A percentile compares a stretch with the other conserved stretches of the same genome.
These are phyloP conservation scores for Cyclina sinensis DNA, from an alignment of 1,140 invertebrate species.

Conservation along the genomic window DNA sequence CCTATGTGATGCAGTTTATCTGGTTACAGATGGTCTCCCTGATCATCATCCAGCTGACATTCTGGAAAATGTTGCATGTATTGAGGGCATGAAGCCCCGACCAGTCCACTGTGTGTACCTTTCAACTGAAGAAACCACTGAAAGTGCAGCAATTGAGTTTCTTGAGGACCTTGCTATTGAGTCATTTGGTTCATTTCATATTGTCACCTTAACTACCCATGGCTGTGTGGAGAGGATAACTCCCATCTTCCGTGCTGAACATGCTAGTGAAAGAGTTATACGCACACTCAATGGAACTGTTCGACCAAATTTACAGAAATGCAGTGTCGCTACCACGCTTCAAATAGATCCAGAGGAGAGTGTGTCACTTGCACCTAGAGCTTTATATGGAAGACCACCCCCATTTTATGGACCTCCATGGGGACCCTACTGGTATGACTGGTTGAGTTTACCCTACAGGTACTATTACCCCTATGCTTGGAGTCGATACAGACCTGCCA, in stretches of 20 bases:
- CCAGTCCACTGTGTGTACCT: conserved; percentile 86
- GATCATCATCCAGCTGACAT: conserved; percentile 85
- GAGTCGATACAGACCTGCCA: conserved; percentile 83
- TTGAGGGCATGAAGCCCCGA: conserved; percentile 72
- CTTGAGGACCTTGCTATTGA: conserved; percentile 85
- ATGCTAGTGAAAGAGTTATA: conserved; percentile 80
- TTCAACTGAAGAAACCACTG: conserved; percentile 77
- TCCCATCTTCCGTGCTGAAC: conserved; percentile 82
- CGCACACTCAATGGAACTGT: conserved; percentile 81
- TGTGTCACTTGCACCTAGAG: conserved; percentile 72
- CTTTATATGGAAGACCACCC: conserved; percentile 41
- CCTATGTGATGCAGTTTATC: conserved; percentile 84
- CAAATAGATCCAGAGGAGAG: conserved; percentile 79
- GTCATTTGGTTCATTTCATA: conserved; percentile 85
- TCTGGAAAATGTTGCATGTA: conserved; percentile 81
- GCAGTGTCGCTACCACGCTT: conserved; percentile 83
- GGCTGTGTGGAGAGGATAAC: conserved; percentile 84
- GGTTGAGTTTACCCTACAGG: conserved; percentile 70
- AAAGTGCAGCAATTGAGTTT: conserved; percentile 83
- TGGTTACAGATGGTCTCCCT: conserved; percentile 86
- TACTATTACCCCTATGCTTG: conserved; percentile 83
- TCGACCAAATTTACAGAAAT: conserved; percentile 81
- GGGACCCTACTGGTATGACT: conserved; percentile 53
- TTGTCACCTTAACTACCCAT: conserved; percentile 81
- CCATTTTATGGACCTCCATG: conserved; percentile 39